These are phyloP conservation scores for Glaucomys volans DNA, from an alignment of 2,113 vertebrate genomes.

Conservation along the genomic window DNA sequence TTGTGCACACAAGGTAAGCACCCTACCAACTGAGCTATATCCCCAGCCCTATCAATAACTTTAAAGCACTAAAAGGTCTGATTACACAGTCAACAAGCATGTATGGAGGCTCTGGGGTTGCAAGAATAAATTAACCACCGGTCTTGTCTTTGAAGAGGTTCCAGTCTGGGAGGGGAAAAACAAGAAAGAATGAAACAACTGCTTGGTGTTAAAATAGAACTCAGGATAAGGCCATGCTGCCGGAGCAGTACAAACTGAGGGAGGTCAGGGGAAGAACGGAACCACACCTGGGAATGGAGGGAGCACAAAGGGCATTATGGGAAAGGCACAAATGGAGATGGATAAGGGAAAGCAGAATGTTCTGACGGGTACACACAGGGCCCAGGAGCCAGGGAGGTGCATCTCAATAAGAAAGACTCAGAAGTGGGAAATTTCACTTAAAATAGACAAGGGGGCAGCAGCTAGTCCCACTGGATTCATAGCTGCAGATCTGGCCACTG, in stretches of 20 bases:
- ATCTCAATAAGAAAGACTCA: background rate
- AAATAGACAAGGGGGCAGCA: background rate
- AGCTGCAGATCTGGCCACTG: background rate
- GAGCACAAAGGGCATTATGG: background rate
- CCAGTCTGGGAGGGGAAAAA: background rate
- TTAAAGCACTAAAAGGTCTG: constrained; percentile 10
- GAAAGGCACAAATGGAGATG: background rate
- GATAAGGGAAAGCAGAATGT: background rate
- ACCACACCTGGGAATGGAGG: background rate
- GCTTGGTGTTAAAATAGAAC: background rate
- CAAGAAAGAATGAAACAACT: constrained; percentile 17
- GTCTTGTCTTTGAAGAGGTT: constrained; percentile 31
- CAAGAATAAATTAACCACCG: background rate
- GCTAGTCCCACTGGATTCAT: background rate
- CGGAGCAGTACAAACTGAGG: background rate
- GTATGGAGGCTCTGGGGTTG: background rate
- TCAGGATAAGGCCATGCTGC: background rate
- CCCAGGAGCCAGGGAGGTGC: background rate
- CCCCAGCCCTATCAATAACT: no score
- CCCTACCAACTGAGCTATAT: no score
- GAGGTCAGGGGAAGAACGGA: background rate
- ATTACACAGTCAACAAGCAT: background rate
- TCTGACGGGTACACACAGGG: background rate
- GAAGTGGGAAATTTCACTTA: background rate
- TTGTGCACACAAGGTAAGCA: no score